A percentile compares a stretch with the other conserved stretches of the same genome.
Conservation (phyloP, 2,888 invertebrate species). For the Lobophora halterata region DNA sequence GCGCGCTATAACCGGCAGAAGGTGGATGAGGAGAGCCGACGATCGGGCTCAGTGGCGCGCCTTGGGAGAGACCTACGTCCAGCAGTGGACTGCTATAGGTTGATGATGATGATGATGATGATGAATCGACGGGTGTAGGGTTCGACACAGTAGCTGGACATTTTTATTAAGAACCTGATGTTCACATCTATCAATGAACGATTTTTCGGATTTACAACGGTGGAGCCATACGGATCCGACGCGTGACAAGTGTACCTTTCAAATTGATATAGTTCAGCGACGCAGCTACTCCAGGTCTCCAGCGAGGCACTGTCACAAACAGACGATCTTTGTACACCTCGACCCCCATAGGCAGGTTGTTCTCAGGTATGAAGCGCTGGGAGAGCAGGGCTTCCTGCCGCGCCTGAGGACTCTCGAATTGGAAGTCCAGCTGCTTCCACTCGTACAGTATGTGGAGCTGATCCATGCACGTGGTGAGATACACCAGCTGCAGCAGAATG, state of each 20-base stretch:
- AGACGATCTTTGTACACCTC: slow-evolving; percentile 85
- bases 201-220: no score
- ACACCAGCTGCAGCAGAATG: slow-evolving; percentile 59
- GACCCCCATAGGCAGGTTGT: slow-evolving; percentile 87
- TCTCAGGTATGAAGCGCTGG: slow-evolving; percentile 83
- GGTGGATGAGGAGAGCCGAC: no score
- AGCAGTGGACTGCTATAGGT: no score
- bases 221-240: no score
- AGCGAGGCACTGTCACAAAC: slow-evolving; percentile 87
- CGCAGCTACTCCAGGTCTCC: slow-evolving; percentile 87
- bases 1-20: no score
- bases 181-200: no score
- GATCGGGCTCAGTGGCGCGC: no score
- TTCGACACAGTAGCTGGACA: no score
- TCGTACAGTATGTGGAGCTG: slow-evolving; percentile 85
- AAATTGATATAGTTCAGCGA: slow-evolving; percentile 87
- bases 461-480: slow-evolving; percentile 77
- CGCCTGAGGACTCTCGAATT: slow-evolving; percentile 79
- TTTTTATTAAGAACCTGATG: no score
- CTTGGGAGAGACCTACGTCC: no score
- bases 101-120: no score
- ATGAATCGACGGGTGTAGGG: no score
- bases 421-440: slow-evolving; percentile 88
- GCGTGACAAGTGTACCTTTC: slow-evolving; percentile 81
- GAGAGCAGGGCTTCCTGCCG: slow-evolving; percentile 81